Evolutionary conservation across 2,888 invertebrate genomes (phyloP), one percentile per base, ranked within the genome.

Genomic region (Nysson spinosus): DNA sequence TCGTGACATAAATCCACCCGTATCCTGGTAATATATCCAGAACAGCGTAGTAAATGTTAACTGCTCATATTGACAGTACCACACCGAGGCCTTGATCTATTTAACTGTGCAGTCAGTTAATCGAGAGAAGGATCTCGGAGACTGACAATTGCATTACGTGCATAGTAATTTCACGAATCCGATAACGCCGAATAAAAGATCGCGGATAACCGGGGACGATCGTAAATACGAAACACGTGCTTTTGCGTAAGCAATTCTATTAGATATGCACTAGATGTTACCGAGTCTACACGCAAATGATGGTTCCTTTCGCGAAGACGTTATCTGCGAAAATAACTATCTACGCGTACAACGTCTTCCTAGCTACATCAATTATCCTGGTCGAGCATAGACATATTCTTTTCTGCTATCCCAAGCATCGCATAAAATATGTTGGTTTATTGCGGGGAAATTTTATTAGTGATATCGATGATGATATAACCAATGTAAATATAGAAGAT

Each of bases 21-120:
- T 44, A 44, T 30, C 17, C 75, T 66, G 66, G 63, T 68, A 49
- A 61, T 64, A 52, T 60, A 66, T 66, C 58, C 68, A 66, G 54
- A 62, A 65, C 66, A 12, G 19, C 42, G 37, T 49, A 47, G 44
- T 34, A 32, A 46, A 47, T 44, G 30, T 34, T 35, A 28, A 37
- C 30, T 37, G 43, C 32, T 61, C 34, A 37, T 28, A 24, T 34
- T 26, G 46, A 60, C 46, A 22, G 52, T 39, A 17, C 34, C 22
- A 60, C 47, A 60, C 12, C 43, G 55, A 32, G 9, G 14, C 44
- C 55, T 34, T 37, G 26, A 46, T 55, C 42, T 9, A 16, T 30
- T 9, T 30, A 5, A n/a, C 12, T 30, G 14, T 32, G 12, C 43
- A 52, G 12, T 39, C 17, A 14, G 60, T 42, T 39, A 49, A 39